phyloP scores from a whole-genome alignment of 1,140 invertebrate species.

The Drosophila kikkawai region DNA sequence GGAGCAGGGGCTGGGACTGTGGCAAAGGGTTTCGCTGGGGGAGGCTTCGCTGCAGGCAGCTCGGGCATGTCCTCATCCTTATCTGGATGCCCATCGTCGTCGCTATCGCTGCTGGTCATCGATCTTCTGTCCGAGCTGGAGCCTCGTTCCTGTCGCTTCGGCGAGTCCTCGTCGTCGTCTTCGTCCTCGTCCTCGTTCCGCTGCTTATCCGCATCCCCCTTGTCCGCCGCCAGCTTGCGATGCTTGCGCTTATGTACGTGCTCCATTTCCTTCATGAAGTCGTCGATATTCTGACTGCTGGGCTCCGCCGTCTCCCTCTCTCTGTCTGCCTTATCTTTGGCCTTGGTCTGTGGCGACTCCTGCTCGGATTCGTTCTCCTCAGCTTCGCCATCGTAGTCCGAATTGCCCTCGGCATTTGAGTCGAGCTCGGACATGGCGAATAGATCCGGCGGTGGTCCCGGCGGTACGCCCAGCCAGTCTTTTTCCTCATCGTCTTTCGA shows the following conservation, averaged over 20 bases:
- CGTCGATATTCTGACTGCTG: conserved; percentile 92
- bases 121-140: conserved; percentile 56
- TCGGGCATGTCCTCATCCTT: conserved; percentile 46
- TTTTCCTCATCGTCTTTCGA: conserved; percentile 85
- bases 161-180: conserved; percentile 27
- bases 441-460: conserved; percentile 92
- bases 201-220: conserved; percentile 35
- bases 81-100: conserved; percentile 37
- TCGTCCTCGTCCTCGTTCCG: conserved; percentile 45
- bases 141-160: conserved; percentile 32
- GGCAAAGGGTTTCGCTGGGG: conserved; percentile 17
- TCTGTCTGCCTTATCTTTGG: conserved; percentile 86
- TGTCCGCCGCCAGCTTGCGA: conserved; percentile 53
- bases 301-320: conserved; percentile 90
- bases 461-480: conserved; percentile 93
- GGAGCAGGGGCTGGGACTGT: conserved; percentile 42
- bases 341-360: conserved; percentile 88
- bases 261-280: conserved; percentile 96
- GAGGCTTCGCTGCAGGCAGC: conserved; percentile 8
- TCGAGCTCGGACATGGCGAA: conserved; percentile 86
- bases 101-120: conserved; percentile 43
- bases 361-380: conserved; percentile 8
- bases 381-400: conserved; percentile 52
- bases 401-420: conserved; percentile 86
- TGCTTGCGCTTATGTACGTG: conserved; percentile 91